These are phyloP conservation scores for Trichomalopsis sarcophagae DNA, from an alignment of 1,140 invertebrate genomes.

Conservation along the genomic window DNA sequence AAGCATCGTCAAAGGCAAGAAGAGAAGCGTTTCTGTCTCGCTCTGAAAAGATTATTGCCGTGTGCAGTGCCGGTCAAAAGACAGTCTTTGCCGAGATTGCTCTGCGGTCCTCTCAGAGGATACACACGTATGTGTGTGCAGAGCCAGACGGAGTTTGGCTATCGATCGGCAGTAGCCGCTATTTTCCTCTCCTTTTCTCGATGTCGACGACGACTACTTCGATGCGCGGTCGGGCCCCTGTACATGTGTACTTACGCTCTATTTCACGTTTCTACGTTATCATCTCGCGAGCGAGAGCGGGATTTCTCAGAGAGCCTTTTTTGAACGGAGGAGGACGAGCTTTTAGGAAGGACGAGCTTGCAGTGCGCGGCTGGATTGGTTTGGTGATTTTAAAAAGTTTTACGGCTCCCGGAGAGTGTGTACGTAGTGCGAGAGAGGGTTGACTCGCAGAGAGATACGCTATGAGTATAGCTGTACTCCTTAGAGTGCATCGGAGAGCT, in stretches of 20 bases:
- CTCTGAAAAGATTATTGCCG: conserved; percentile 3
- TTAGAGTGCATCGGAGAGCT: too few species aligned
- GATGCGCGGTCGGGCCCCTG: neutral
- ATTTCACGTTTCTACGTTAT: neutral
- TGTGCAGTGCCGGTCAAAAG: conserved; percentile 2
- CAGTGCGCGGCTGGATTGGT: neutral
- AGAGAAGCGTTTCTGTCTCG: neutral
- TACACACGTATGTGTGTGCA: neutral
- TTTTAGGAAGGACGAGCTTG: neutral
- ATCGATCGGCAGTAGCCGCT: neutral
- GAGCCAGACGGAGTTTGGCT: neutral
- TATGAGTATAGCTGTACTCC: too few species aligned
- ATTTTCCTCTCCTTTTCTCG: neutral
- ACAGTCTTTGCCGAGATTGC: neutral
- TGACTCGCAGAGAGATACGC: neutral
- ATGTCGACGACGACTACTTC: neutral
- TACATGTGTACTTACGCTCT: conserved; percentile 3
- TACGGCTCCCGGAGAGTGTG: neutral
- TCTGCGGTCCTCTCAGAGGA: neutral
- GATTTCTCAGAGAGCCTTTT: neutral
- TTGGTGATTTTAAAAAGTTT: conserved; percentile 1
- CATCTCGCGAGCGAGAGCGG: neutral
- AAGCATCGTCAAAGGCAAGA: neutral
- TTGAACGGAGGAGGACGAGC: neutral
- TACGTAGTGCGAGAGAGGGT: neutral